These are phyloP conservation scores for Orthosia cruda DNA, from an alignment of 2,888 invertebrate species.

Conservation along the genomic window DNA sequence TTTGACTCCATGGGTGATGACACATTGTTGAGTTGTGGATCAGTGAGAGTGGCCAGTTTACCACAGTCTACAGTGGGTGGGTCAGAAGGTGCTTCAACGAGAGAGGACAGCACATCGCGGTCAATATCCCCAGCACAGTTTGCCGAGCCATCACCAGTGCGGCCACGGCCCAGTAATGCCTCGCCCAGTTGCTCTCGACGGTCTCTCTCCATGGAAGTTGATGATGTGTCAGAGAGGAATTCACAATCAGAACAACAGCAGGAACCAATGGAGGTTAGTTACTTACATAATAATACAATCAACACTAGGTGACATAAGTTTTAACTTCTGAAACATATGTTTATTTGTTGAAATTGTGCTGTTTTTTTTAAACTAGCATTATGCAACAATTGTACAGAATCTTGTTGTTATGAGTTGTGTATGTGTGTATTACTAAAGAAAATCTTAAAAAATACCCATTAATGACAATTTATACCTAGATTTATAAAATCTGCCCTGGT, in stretches of 20 bases:
- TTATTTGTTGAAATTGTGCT: slow-evolving; percentile 5
- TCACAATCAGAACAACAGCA: slow-evolving; percentile 86
- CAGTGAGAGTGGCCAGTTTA: slow-evolving; percentile 85
- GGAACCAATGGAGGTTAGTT: slow-evolving; percentile 89
- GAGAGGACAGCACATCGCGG: slow-evolving; percentile 88
- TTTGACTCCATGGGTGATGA: slow-evolving; percentile 90
- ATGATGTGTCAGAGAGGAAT: slow-evolving; percentile 88
- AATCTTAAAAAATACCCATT: neutral
- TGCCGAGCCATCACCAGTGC: slow-evolving; percentile 87
- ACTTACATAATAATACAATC: slow-evolving; percentile 46
- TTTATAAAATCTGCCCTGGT: neutral
- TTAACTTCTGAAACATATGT: slow-evolving; percentile 14
- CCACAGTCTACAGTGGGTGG: slow-evolving; percentile 84
- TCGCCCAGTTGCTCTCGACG: slow-evolving; percentile 89
- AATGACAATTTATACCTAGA: neutral
- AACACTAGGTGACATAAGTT: slow-evolving; percentile 37
- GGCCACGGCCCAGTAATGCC: slow-evolving; percentile 82
- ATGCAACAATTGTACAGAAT: slow-evolving; percentile 1
- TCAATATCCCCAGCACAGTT: slow-evolving; percentile 89
- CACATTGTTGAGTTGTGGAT: slow-evolving; percentile 87
- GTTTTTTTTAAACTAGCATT: slow-evolving; percentile 10
- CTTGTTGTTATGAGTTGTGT: neutral
- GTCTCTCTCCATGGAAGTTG: slow-evolving; percentile 89
- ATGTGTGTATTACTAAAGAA: neutral
- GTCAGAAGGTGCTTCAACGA: slow-evolving; percentile 83